A percentile compares a stretch with the other conserved stretches of the same genome.
Conservation (phyloP, 2,113 vertebrate genomes). For the Lucifuga dentata region DNA sequence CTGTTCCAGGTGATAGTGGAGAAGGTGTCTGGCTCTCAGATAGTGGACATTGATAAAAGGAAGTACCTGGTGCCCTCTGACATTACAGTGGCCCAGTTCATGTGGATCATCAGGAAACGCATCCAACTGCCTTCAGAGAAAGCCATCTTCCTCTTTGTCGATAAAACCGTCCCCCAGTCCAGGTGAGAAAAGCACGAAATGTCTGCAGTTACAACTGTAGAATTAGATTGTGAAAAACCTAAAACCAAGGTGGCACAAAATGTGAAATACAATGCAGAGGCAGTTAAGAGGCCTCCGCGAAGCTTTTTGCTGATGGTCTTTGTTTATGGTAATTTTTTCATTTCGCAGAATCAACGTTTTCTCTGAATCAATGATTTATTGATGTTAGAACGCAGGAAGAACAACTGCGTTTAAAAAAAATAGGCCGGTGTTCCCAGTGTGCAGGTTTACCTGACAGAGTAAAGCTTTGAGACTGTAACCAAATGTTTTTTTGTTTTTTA, state of each 20-base stretch:
- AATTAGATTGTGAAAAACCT: too few species aligned
- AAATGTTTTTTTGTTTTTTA: too few species aligned
- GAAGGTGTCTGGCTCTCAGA: conserved; percentile 98
- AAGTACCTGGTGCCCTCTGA: conserved; percentile 99
- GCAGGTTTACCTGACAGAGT: too few species aligned
- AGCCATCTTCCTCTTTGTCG: conserved; percentile 98
- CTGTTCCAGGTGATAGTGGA: conserved; percentile 94
- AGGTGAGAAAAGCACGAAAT: conserved; percentile 82
- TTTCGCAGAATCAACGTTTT: background rate
- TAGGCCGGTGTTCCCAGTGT: too few species aligned
- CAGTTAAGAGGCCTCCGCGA: too few species aligned
- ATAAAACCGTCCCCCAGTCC: conserved; percentile 99
- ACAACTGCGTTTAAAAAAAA: too few species aligned
- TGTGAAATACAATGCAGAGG: background rate
- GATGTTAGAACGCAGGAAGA: too few species aligned
- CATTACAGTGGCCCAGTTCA: conserved; percentile 99
- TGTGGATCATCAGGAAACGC: conserved; percentile 99
- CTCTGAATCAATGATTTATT: background rate
- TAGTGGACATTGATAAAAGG: conserved; percentile 98
- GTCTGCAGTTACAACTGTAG: background rate
- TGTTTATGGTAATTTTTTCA: background rate
- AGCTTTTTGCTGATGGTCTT: background rate
- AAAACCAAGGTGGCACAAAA: background rate
- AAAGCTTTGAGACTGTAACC: too few species aligned
- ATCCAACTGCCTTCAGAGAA: conserved; percentile 99